A percentile compares a stretch with the other conserved stretches of the same genome.
Evolutionary conservation across 1,140 invertebrate species (phyloP).

Genomic region (Drepana arcuata): DNA sequence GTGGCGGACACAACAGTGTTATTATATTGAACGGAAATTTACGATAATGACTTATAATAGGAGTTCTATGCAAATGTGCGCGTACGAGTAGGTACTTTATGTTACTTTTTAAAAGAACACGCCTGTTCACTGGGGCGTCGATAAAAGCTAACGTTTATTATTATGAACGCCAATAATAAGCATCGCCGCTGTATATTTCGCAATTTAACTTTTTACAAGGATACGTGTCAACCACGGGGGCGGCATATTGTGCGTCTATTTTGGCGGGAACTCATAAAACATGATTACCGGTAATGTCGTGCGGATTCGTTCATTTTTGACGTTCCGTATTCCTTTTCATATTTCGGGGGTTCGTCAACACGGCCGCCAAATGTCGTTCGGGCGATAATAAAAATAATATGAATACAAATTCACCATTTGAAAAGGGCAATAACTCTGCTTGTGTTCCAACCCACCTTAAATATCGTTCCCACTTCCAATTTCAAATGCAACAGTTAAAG

Average conservation of each 20-base stretch:
- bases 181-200: slow-evolving; percentile 15
- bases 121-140: no score
- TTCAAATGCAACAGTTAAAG: no score
- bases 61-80: slow-evolving; percentile 20
- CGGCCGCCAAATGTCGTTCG: slow-evolving; percentile 11
- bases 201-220: slow-evolving; percentile 42
- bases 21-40: slow-evolving; percentile 65
- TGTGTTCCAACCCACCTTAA: no score
- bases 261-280: slow-evolving; percentile 52
- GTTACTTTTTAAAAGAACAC: no score
- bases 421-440: slow-evolving; percentile 5
- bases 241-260: slow-evolving; percentile 38
- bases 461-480: no score
- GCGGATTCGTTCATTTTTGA: slow-evolving; percentile 36
- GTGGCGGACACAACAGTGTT: slow-evolving; percentile 40
- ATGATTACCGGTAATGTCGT: slow-evolving; percentile 48
- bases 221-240: slow-evolving; percentile 34
- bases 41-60: slow-evolving; percentile 52
- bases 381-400: no score
- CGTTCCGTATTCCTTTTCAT: slow-evolving; percentile 33
- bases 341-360: no score
- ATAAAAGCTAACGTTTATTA: no score
- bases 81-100: no score
- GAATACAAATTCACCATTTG: slow-evolving; percentile 3
- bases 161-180: slow-evolving; percentile 21